phyloP scores from a whole-genome alignment of 2,797 vertebrate species.

The Thunnus albacares region DNA sequence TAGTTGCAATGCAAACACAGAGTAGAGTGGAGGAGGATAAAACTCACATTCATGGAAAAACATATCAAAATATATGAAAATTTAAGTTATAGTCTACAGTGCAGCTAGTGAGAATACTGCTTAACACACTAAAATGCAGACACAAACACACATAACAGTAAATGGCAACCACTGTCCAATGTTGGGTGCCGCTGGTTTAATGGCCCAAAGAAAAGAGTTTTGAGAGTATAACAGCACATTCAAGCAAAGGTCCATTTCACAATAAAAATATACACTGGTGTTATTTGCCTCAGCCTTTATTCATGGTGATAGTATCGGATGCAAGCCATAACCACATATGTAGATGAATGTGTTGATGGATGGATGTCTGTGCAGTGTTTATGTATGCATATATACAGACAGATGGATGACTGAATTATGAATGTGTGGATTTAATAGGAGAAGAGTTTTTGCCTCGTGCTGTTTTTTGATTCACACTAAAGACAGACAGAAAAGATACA shows the following conservation, averaged over 20 bases:
- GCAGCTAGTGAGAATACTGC: neutral
- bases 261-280: constrained; percentile 16
- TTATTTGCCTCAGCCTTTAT: constrained; percentile 27
- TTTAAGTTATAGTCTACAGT: neutral
- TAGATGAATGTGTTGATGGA: neutral
- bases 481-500: neutral
- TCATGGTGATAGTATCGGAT: neutral
- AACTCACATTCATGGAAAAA: constrained; percentile 1
- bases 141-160: constrained; percentile 1
- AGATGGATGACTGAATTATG: neutral
- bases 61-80: neutral
- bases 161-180: constrained; percentile 22
- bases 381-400: neutral
- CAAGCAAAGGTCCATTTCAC: constrained; percentile 14
- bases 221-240: constrained; percentile 27
- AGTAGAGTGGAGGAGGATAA: neutral
- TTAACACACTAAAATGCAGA: constrained; percentile 1
- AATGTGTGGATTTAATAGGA: constrained; percentile 3
- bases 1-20: neutral
- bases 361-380: too few relatives aligned
- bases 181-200: constrained; percentile 36
- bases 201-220: constrained; percentile 28
- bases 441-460: neutral
- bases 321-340: constrained; percentile 2
- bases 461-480: neutral